Base-by-base conservation (phyloP, 2,113 vertebrate genomes). In the Triplophysa tibetana region DNA sequence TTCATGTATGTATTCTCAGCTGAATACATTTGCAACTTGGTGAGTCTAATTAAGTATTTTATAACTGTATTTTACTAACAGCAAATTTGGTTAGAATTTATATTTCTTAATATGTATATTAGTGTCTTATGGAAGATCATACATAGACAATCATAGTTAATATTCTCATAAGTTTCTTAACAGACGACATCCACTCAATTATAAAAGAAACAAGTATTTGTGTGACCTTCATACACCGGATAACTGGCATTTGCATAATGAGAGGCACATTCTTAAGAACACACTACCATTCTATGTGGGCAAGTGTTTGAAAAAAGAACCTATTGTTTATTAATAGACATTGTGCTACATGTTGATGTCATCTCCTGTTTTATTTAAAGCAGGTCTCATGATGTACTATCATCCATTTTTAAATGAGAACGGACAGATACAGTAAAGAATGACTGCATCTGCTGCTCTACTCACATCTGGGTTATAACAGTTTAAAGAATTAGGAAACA, bases 341-440 rank as follows among this genome's bases (percentile, higher is more conserved):
- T 14, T 50, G 43, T 26, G 67, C 19, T 69, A 50, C 43, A 6
- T n/a, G 17, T 23, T 1, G 19, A n/a, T 9, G 2, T 62, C 58
- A 52, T 13, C 14, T 17, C 12, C 26, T 56, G 19, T 63, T 43
- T 70, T 48, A 66, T 68, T 62, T 64, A 81, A 45, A 54, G 21
- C 43, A 29, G 26, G 19, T 16, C 16, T 83, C 17, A 52, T 72
- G 64, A 67, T 81, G 17, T 24, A 52, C 66, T 2, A 13, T 8
- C 56, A 72, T 83, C 75, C 74, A 56, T 24, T 58, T 8, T 3
- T 65, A 17, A 78, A 80, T 45, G 1, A 77, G 38, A 26, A 64
- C 62, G 58, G 75, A 29, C 70, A 38, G 19, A 21, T 2, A 14
- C 50, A 19, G 56, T 38, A n/a, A 58, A 73, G 79, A 84, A 77